Evolutionary conservation across 2,888 invertebrate genomes (phyloP), one percentile per base, ranked within the genome.

Genomic region (Trissolcus brochymenae): DNA sequence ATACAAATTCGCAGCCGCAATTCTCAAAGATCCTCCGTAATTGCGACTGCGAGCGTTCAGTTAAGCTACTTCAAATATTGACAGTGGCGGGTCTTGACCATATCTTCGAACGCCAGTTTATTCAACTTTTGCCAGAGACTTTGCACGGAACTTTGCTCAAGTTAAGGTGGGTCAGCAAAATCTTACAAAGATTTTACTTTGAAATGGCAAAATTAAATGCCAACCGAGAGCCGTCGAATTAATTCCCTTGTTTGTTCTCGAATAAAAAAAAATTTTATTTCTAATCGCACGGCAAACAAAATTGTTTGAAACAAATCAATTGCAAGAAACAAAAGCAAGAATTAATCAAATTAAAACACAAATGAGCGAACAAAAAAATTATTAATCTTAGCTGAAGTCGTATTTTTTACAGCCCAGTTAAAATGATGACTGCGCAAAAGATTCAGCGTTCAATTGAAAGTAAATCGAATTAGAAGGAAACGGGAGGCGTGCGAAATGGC

Each of bases 81-180:
- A 72, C 56, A 50, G 65, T 19, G 53, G 49, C 56, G 46, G 46
- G 70, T 54, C 65, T 78, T 78, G 73, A 78, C 73, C 78, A 73
- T 59, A 51, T 73, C 60, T 75, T 66, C 68, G 40, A 19, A 4
- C 43, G 14, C 61, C 66, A 70, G 65, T 76, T 76, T 77, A 70
- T 79, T 68, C 68, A 72, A 70, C 75, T 72, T 75, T 71, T 62
- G 53, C 70, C 9, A 55, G 75, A 68, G 75, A 72, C 68, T 72
- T 74, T 70, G n/a, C 54, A 40, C 35, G 57, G 71, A 78, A 78
- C 70, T 76, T 78, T 50, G 46, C 14, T 55, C 13, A 41, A 75
- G 71, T 79, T 76, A 46, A 53, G 68, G 62, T 68, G 79, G 78
- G 81, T 82, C 80, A 82, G 81, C 81, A 71, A 64, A 81, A 81